Conservation (phyloP, 2,888 invertebrate genomes). For the Lithosia quadra region DNA sequence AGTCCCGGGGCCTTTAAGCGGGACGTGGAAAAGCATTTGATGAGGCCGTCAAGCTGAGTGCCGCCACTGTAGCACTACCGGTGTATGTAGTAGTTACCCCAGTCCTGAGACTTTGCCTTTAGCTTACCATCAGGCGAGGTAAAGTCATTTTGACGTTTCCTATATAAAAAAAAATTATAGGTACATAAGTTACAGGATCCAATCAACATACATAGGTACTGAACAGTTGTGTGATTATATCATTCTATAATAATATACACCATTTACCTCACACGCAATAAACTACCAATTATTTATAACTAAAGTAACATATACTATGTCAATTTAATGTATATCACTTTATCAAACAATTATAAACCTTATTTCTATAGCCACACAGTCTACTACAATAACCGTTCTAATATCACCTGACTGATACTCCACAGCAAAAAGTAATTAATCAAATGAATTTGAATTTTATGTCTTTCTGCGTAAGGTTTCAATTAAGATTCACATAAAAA, state of each 20-base stretch:
- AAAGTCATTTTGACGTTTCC: too few relatives aligned
- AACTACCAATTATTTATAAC: slow-evolving; percentile 12
- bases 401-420: not conserved
- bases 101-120: too few relatives aligned
- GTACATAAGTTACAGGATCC: not conserved
- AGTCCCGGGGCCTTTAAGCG: too few relatives aligned
- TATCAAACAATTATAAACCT: not conserved
- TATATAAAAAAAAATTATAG: too few relatives aligned
- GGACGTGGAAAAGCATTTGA: too few relatives aligned
- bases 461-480: not conserved
- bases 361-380: not conserved
- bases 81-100: too few relatives aligned
- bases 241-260: slow-evolving; percentile 5
- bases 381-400: not conserved
- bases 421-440: too few relatives aligned
- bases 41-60: too few relatives aligned
- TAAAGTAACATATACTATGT: not conserved
- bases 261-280: slow-evolving; percentile 1
- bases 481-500: not conserved
- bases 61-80: too few relatives aligned
- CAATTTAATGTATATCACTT: not conserved
- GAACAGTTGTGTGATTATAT: not conserved
- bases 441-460: not conserved
- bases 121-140: too few relatives aligned
- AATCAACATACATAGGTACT: not conserved